phyloP scores from a whole-genome alignment of 2,113 vertebrate genomes.

The Ovis aries region ARS-UI_Ramb_v3.0 NC_056059.1:115925001-115925500 shows the following conservation, averaged over 20 bases:
- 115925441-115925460: rapidly evolving
- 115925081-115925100: no score
- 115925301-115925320: rapidly evolving
- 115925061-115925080: no score
- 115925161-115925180: rapidly evolving
- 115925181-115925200: rapidly evolving
- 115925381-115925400: rapidly evolving
- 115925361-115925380: rapidly evolving
- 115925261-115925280: rapidly evolving
- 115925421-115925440: rapidly evolving
- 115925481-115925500: rapidly evolving
- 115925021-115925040: no score
- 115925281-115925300: rapidly evolving
- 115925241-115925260: rapidly evolving
- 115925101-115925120: neutral
- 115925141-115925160: neutral
- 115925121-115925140: neutral
- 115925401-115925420: neutral
- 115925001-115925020: rapidly evolving
- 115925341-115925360: rapidly evolving
- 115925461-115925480: rapidly evolving
- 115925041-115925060: no score
- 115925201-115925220: rapidly evolving
- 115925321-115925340: rapidly evolving
- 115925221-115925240: rapidly evolving